A percentile compares a stretch with the other conserved stretches of the same genome.
Conservation (phyloP, 1,140 invertebrate genomes). For the Parasteatoda tepidariorum region DNA sequence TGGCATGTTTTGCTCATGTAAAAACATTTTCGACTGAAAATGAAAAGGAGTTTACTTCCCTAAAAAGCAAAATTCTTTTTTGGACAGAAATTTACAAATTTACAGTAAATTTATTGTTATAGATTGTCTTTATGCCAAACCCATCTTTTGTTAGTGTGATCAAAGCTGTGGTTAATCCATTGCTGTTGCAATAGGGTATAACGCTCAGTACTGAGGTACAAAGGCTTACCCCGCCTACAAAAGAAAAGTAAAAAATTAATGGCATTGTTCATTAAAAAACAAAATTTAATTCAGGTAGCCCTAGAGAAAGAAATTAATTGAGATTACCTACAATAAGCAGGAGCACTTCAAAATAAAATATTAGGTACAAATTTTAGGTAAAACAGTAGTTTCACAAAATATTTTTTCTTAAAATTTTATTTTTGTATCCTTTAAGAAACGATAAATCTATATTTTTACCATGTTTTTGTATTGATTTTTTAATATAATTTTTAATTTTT, state of each 20-base stretch:
- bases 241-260: conserved; percentile 36
- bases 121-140: conserved; percentile 85
- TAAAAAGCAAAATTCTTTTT: conserved; percentile 1
- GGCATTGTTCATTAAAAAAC: too few species aligned
- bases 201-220: conserved; percentile 89
- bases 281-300: too few species aligned
- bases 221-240: conserved; percentile 89
- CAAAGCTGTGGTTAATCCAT: conserved; percentile 95
- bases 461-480: too few species aligned
- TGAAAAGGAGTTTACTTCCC: background rate
- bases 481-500: too few species aligned
- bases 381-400: too few species aligned
- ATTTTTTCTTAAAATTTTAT: too few species aligned
- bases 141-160: conserved; percentile 91
- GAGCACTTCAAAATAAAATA: too few species aligned
- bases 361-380: too few species aligned
- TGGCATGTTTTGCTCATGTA: background rate
- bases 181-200: conserved; percentile 92
- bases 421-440: too few species aligned
- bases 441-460: too few species aligned
- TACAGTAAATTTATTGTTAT: conserved; percentile 41
- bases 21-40: background rate
- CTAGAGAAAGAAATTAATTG: too few species aligned
- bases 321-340: too few species aligned
- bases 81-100: conserved; percentile 51